phyloP scores from a whole-genome alignment of 30 jellyfish, hydroid and myxozoan species.

The Catostylus mosaicus region DNA sequence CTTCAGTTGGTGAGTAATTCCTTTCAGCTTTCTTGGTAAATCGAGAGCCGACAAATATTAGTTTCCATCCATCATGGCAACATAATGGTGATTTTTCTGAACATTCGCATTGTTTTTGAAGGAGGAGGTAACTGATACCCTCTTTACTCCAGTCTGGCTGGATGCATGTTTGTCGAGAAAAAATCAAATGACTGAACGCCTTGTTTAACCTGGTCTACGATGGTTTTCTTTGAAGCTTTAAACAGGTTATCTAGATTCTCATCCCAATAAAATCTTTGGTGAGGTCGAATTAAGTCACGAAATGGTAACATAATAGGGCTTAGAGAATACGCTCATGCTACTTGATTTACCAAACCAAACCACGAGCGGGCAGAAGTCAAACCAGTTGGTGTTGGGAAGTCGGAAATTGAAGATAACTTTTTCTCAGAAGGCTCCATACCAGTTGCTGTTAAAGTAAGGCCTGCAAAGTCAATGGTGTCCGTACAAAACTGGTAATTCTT shows the following conservation, averaged over 20 bases:
- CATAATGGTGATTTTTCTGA: conserved; percentile 6
- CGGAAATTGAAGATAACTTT: conserved; percentile 15
- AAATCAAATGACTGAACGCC: conserved; percentile 40
- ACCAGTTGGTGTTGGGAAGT: conserved; percentile 24
- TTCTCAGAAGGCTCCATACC: conserved; percentile 36
- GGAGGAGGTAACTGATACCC: conserved; percentile 39
- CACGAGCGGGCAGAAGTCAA: conserved; percentile 23
- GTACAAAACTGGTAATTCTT: conserved; percentile 33
- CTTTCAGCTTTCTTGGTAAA: conserved; percentile 21
- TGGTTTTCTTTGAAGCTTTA: conserved; percentile 13
- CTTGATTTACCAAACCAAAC: conserved; percentile 42
- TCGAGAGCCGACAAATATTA: conserved; percentile 19
- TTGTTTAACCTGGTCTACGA: conserved; percentile 5
- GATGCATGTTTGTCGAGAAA: conserved; percentile 25
- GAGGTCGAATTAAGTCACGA: conserved; percentile 24
- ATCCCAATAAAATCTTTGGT: conserved; percentile 24
- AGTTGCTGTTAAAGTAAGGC: conserved; percentile 14
- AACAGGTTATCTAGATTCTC: conserved; percentile 17
- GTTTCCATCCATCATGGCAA: conserved; percentile 30
- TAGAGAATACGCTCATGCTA: conserved; percentile 2
- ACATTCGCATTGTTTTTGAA: conserved; percentile 27
- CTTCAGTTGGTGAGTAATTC: conserved; percentile 24
- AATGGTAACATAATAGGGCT: conserved; percentile 35
- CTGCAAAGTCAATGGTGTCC: conserved; percentile 19
- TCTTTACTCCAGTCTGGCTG: conserved; percentile 50